These are phyloP conservation scores for Spisula subtruncata DNA, from an alignment of 2,888 invertebrate genomes.

Conservation along the genomic window DNA sequence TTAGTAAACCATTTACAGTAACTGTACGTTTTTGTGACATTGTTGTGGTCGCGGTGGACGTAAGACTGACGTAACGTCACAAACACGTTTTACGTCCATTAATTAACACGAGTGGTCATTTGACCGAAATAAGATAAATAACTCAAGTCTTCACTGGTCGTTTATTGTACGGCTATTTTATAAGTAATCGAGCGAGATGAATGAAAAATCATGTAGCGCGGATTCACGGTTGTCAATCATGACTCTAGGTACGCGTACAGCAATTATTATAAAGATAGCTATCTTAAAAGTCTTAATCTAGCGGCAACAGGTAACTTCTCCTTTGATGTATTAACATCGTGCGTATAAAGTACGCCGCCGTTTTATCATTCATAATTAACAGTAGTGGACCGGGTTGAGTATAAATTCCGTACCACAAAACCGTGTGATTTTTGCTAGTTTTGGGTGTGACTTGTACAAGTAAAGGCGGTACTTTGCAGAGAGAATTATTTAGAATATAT, in stretches of 20 bases:
- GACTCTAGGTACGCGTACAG: constrained; percentile 16
- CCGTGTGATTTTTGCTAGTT: constrained; percentile 51
- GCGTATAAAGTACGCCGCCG: constrained; percentile 62
- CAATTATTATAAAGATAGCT: constrained; percentile 39
- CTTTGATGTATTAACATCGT: constrained; percentile 66
- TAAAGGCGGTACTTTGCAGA: constrained; percentile 55
- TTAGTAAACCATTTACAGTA: no score
- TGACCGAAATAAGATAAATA: background rate
- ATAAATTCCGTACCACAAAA: constrained; percentile 29
- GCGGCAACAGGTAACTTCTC: constrained; percentile 62
- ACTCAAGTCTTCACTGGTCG: background rate
- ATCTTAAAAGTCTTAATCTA: constrained; percentile 52
- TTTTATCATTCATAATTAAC: constrained; percentile 60
- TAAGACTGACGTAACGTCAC: no score
- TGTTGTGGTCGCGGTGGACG: no score
- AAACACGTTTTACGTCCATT: no score
- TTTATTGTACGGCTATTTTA: background rate
- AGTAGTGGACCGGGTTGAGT: constrained; percentile 41
- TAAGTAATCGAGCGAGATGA: background rate
- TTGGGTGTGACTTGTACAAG: constrained; percentile 48
- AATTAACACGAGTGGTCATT: background rate
- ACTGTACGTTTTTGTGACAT: no score
- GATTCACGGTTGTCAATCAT: constrained; percentile 38
- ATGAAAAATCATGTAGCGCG: background rate
- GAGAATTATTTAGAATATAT: constrained; percentile 7